Conservation (phyloP, 2,888 invertebrate species). For the Caenorhabditis sp. region DNA sequence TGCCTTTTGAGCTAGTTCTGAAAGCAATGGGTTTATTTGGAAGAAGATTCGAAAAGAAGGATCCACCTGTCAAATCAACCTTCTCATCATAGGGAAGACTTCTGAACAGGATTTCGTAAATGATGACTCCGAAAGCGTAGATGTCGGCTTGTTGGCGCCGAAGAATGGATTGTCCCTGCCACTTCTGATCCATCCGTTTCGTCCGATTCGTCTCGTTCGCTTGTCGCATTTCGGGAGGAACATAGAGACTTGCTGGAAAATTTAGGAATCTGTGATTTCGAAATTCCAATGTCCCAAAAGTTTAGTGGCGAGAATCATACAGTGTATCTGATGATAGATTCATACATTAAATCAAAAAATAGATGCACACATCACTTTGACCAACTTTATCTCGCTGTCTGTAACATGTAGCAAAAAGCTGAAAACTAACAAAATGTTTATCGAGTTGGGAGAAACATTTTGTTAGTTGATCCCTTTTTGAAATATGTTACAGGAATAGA, state of each 20-base stretch:
- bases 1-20: constrained; percentile 72
- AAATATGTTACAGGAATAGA: too few species aligned
- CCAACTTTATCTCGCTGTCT: too few species aligned
- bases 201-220: constrained; percentile 66
- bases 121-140: constrained; percentile 73
- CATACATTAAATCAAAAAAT: too few species aligned
- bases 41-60: too few species aligned
- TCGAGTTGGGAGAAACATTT: too few species aligned
- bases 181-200: constrained; percentile 69
- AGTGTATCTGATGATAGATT: too few species aligned
- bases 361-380: too few species aligned
- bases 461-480: too few species aligned
- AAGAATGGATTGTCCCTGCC: constrained; percentile 53
- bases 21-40: constrained; percentile 17
- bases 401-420: too few species aligned
- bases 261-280: too few species aligned
- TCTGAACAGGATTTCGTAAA: constrained; percentile 78
- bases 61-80: constrained; percentile 58
- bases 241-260: constrained; percentile 67
- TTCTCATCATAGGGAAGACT: constrained; percentile 76
- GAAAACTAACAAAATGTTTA: too few species aligned
- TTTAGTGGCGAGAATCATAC: neutral
- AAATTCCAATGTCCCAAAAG: too few species aligned
- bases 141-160: constrained; percentile 69
- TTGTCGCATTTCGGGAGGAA: constrained; percentile 69